Evolutionary conservation across 2,888 invertebrate genomes (phyloP), one percentile per base, ranked within the genome.

Genomic region (Oxystoma pomonae): DNA sequence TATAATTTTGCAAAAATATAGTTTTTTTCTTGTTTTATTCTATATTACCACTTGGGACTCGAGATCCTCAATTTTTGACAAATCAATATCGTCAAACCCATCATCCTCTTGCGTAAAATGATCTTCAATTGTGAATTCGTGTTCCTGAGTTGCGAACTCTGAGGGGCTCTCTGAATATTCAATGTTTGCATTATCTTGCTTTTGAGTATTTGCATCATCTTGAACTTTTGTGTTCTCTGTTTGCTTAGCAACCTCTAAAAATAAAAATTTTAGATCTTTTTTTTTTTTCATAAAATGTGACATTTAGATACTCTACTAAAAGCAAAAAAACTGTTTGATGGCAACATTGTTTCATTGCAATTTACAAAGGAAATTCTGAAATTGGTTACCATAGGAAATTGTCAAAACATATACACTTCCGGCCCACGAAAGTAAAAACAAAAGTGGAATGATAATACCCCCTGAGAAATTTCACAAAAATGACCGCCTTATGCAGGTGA

Each of bases 71-170:
- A 78, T 74, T 65, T 73, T 69, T 17, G 73, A 71, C 64, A 77
- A 67, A 67, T 76, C 76, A 17, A 77, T 67, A 68, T 77, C 78
- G 59, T 74, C 73, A 62, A 75, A 75, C 57, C 69, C 68, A 58
- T 35, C 35, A 35, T 35, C 35, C 3, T 72, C 71, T 59, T 72
- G 69, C 49, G 70, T 66, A 52, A 69, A 66, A 59, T 72, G 69
- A 60, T 65, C 60, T 55, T 72, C 71, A 17, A 69, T 68, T 50
- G 60, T 65, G 18, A 64, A 35, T 16, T 61, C 65, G 53, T 68
- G 62, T 53, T 60, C 16, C 22, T 21, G 35, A 35, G 35, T 35
- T 7, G 35, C n/a, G n/a, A n/a, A n/a, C n/a, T 16, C 58, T 57
- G 56, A 22, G 22, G 57, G 5, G 17, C 16, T n/a, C 18, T 56